Evolutionary conservation across 37 sponge, comb jelly and placozoan genomes (phyloP).

Genomic region (Spongilla lacustris): DNA sequence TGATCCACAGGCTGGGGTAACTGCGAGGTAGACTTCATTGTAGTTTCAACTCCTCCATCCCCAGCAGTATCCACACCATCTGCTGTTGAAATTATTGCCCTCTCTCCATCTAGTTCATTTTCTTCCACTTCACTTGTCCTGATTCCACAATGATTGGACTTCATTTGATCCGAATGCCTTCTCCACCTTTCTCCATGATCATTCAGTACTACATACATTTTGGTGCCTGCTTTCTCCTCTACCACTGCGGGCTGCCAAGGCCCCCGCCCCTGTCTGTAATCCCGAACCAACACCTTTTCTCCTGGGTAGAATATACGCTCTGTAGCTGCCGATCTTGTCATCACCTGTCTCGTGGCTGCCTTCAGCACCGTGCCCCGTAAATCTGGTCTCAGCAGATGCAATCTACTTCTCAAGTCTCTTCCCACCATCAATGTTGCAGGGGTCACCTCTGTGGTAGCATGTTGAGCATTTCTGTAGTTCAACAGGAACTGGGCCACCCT

Average conservation of each 20-base stretch:
- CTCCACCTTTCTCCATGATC: neutral
- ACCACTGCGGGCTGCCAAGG: neutral
- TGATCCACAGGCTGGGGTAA: too few species aligned
- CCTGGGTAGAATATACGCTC: neutral
- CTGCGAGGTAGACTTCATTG: too few species aligned
- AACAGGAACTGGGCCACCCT: neutral
- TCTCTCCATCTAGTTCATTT: too few species aligned
- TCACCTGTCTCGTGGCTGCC: neutral
- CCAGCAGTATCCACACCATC: too few species aligned
- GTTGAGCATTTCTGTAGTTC: neutral
- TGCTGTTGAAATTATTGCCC: too few species aligned
- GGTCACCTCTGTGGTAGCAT: neutral
- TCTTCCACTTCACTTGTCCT: too few species aligned
- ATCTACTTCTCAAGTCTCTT: neutral
- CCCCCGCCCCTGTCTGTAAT: neutral
- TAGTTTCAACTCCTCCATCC: too few species aligned
- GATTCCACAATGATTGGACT: too few species aligned
- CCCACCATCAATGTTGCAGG: neutral
- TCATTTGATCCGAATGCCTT: constrained; percentile 10
- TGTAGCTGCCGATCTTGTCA: neutral
- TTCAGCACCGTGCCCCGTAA: neutral
- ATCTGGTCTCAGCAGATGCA: constrained; percentile 2
- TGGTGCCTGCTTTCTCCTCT: neutral
- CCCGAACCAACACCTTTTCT: constrained; percentile 2
- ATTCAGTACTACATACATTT: neutral